phyloP scores from a whole-genome alignment of 2,113 vertebrate genomes.

The Noctilio leporinus region DNA sequence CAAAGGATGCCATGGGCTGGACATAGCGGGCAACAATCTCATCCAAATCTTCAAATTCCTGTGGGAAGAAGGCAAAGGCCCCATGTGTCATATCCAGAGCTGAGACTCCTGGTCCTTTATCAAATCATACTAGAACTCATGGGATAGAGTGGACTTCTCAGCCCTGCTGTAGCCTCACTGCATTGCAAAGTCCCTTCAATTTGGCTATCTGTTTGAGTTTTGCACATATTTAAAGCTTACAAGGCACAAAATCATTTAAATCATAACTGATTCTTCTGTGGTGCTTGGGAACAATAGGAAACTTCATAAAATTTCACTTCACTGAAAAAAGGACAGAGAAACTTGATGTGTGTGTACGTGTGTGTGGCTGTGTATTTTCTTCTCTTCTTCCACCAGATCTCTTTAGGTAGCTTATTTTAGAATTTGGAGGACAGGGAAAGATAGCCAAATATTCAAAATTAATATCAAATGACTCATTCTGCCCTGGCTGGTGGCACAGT shows the following conservation, averaged over 20 bases:
- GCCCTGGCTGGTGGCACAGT: too few species aligned
- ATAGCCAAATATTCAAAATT: not conserved
- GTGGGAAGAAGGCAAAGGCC: constrained; percentile 47
- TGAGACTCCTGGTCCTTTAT: not conserved
- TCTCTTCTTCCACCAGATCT: not conserved
- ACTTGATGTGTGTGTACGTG: not conserved
- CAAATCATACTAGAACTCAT: not conserved
- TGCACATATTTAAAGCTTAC: not conserved
- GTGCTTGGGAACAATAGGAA: not conserved
- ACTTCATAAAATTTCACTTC: not conserved
- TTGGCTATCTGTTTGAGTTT: not conserved
- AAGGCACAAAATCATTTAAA: not conserved
- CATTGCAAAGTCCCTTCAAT: not conserved
- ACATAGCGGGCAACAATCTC: constrained; percentile 98
- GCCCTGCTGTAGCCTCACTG: not conserved
- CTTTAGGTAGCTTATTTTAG: not conserved
- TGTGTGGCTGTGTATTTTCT: not conserved
- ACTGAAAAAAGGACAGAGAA: not conserved
- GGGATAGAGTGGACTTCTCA: not conserved
- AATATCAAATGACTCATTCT: not conserved
- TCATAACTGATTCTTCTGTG: not conserved
- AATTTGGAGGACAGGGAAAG: not conserved
- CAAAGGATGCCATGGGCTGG: constrained; percentile 98
- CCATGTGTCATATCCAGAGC: not conserved
- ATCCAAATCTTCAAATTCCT: constrained; percentile 99